Evolutionary conservation across 64 coral and sea anemone genomes (phyloP), one percentile per base, ranked within the genome.

Genomic region (Actinia tenebrosa): DNA sequence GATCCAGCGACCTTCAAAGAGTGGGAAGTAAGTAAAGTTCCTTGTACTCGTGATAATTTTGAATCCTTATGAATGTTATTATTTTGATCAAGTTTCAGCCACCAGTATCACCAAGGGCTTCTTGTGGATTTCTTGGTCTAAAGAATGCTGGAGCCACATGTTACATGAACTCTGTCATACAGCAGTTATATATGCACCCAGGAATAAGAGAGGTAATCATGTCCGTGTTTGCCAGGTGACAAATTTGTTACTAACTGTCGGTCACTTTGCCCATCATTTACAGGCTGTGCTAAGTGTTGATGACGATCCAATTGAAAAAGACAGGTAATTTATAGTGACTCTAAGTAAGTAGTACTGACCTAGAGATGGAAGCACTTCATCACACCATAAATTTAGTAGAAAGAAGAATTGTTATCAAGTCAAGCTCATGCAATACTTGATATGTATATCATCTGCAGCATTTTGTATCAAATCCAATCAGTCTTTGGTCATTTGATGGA

Each of bases 161-260:
- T 27, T 99, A 99, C 83, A 99, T 99, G 97, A 99, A 99, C 83
- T 99, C 97, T 20, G 97, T 99, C 26, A 71, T 99, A 59, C 97
- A 99, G 43, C 97, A 99, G 55, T 84, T 99, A 22, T 96, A 96
- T 79, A 96, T 96, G 94, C 94, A 96, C 46, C 91, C 94, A 22
- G 91, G 87, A 23, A 89, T 96, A 27, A 89, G 94, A 88, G 94
- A 96, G 94, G 94, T 96, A 46, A 53, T 53, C 9, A 5, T 37
- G 9, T 23, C 19, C 5, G 4, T 66, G 18, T 20, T n/a, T 5
- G 17, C 22, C 22, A n/a, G 17, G 3, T 66, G 5, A 66, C 22
- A 3, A 22, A 66, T 66, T 23, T 22, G 17, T 22, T 22, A 23
- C 5, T 66, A 66, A 66, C 17, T 66, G 22, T 66, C 22, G 22